Conservation (phyloP, 1,140 invertebrate species). For the Epicauta chinensis region DNA sequence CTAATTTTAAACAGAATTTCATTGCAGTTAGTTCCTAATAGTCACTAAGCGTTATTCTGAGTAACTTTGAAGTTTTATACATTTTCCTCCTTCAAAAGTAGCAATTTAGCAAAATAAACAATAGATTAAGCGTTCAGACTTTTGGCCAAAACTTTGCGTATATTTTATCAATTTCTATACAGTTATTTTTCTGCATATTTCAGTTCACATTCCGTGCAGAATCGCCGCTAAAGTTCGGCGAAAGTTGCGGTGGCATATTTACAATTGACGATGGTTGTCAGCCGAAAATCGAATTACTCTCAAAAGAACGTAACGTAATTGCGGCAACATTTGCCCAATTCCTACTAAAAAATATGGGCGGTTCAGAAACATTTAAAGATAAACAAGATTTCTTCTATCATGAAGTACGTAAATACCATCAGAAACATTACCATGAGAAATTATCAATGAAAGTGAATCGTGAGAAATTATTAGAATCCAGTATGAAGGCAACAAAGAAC, state of each 20-base stretch:
- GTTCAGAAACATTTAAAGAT: conserved; percentile 92
- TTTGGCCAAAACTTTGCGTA: too few relatives aligned
- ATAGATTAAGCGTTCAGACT: too few relatives aligned
- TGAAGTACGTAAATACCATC: conserved; percentile 80
- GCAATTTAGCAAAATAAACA: too few relatives aligned
- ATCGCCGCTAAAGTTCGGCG: conserved; percentile 34
- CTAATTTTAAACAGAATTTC: too few relatives aligned
- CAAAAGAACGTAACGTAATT: conserved; percentile 81
- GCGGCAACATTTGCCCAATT: conserved; percentile 90
- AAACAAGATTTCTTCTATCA: conserved; percentile 94
- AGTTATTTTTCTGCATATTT: too few relatives aligned
- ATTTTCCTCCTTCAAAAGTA: too few relatives aligned
- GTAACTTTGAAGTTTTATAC: too few relatives aligned
- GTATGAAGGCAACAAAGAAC: conserved; percentile 78
- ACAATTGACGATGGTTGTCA: conserved; percentile 86
- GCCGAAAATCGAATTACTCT: conserved; percentile 72
- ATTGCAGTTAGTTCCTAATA: too few relatives aligned
- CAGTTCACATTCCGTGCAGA: conserved; percentile 58
- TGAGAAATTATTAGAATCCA: conserved; percentile 74
- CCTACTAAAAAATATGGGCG: conserved; percentile 90
- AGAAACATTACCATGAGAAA: conserved; percentile 79
- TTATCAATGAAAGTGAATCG: conserved; percentile 74
- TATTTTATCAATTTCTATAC: too few relatives aligned
- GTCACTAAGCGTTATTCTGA: too few relatives aligned
- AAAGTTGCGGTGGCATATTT: conserved; percentile 56